Conservation (phyloP, 2,888 invertebrate species). For the Cistogaster globosa region DNA sequence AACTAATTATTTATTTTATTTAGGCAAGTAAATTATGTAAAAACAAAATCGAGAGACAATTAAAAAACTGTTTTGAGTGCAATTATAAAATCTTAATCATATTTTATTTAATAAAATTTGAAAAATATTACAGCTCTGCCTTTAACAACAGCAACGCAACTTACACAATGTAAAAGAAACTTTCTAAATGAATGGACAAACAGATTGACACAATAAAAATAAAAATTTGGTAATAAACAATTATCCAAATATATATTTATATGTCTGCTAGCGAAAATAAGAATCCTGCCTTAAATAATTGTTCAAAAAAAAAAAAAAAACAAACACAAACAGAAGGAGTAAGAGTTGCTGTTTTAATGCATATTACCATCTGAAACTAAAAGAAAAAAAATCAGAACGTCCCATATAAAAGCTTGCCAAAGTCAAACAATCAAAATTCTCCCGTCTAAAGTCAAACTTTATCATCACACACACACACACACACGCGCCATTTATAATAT, state of each 20-base stretch:
- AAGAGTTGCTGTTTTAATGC: conserved; percentile 2
- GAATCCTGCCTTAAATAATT: too few relatives aligned
- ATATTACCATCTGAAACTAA: neutral
- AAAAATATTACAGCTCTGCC: conserved; percentile 61
- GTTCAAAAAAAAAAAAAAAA: too few relatives aligned
- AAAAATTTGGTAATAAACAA: neutral
- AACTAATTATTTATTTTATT: neutral
- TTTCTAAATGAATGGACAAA: too few relatives aligned
- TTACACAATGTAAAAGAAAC: conserved; percentile 7
- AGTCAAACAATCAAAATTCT: conserved; percentile 65
- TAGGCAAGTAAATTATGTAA: conserved; percentile 11
- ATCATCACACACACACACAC: conserved; percentile 7
- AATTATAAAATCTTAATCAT: conserved; percentile 12
- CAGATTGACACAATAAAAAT: neutral
- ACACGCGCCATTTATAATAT: conserved; percentile 1
- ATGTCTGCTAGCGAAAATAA: neutral
- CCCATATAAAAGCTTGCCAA: conserved; percentile 41
- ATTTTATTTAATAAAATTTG: conserved; percentile 38
- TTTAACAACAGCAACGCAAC: conserved; percentile 32
- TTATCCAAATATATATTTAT: conserved; percentile 3
- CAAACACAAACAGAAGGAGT: too few relatives aligned
- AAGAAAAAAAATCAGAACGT: conserved; percentile 25
- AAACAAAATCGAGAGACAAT: conserved; percentile 55
- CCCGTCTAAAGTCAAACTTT: conserved; percentile 61
- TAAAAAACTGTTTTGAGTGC: conserved; percentile 12